Base-by-base conservation (phyloP, 1,140 invertebrate genomes). In the Hormaphis cornu region DNA sequence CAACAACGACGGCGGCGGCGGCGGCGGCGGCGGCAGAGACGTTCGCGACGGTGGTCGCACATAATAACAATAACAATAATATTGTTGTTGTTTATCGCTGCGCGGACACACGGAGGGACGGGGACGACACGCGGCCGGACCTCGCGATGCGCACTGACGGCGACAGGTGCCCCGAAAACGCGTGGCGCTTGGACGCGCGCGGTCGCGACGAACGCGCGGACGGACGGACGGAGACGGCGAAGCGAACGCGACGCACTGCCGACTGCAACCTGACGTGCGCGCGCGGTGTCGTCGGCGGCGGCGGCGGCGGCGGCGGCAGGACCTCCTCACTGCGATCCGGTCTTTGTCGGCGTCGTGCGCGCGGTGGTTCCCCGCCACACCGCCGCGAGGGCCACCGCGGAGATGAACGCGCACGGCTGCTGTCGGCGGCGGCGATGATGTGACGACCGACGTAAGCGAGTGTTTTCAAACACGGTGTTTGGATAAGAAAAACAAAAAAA, bases 281-380 rank as follows among this genome's bases (percentile, higher is more conserved):
- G 48, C 56, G 70, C 52, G 40, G 70, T 48, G 35, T 22, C 63
- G 35, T 18, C 46, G 59, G 42, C 56, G 9, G 30, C 70, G 50
- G 46, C 46, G 66, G 35, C 63, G 35, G 33, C 46, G 59, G 42
- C 56, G 9, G 30, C 70, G 50, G 46, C 46, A 46, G 48, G 59
- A 33, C 37, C 46, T 48, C 61, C 37, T 20, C 63, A 52, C 46
- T 20, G 22, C 54, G 59, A 61, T 54, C 44, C 52, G 50, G 70
- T 61, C 61, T 61, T 40, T 28, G 30, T 53, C 63, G 61, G 48
- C 63, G 40, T n/a, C n/a, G n/a, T 58, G 33, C 26, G 48, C 56
- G 70, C 52, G 40, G 70, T 48, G 35, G 50, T 63, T 44, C 70
- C 37, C 35, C 70, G 48, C 40, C 8, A 70, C 70, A 37, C 46